These are phyloP conservation scores for Phocoena phocoena DNA, from an alignment of 2,113 vertebrate genomes.

Conservation along the genomic window DNA sequence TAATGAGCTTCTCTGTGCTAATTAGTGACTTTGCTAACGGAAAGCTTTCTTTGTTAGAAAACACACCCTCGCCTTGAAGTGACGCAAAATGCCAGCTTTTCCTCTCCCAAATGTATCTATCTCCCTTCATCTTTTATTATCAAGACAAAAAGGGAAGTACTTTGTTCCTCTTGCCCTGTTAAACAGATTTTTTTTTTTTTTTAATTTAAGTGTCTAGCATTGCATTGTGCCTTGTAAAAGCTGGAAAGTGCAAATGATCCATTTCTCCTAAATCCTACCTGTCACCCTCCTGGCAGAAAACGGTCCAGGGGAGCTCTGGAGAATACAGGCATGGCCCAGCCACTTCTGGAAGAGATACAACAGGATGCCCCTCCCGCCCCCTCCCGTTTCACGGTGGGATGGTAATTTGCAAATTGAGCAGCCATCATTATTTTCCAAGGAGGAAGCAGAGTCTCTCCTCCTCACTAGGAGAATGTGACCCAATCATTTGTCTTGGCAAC, in stretches of 20 bases:
- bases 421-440: slow-evolving; percentile 26
- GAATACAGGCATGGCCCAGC: not conserved
- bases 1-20: not conserved
- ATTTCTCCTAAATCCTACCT: slow-evolving; percentile 55
- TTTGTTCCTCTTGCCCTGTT: not conserved
- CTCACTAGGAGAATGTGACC: not conserved
- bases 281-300: slow-evolving; percentile 16
- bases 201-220: not conserved
- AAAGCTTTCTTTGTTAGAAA: slow-evolving; percentile 70
- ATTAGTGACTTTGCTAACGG: slow-evolving; percentile 49
- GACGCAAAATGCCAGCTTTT: not conserved
- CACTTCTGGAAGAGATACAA: not conserved
- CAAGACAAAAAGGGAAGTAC: not conserved
- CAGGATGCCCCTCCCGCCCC: rapidly evolving
- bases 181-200: not conserved
- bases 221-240: slow-evolving; percentile 42
- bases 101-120: not conserved
- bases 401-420: slow-evolving; percentile 66
- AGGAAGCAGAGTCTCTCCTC: slow-evolving; percentile 21
- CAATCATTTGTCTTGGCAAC: slow-evolving; percentile 55
- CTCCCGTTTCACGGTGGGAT: not conserved
- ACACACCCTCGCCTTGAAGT: not conserved
- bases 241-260: slow-evolving; percentile 44
- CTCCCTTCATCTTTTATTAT: slow-evolving; percentile 2
- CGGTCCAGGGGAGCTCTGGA: not conserved